Evolutionary conservation across 2,888 invertebrate species (phyloP), one percentile per base, ranked within the genome.

Genomic region (Omphaloscelis lunosa): DNA sequence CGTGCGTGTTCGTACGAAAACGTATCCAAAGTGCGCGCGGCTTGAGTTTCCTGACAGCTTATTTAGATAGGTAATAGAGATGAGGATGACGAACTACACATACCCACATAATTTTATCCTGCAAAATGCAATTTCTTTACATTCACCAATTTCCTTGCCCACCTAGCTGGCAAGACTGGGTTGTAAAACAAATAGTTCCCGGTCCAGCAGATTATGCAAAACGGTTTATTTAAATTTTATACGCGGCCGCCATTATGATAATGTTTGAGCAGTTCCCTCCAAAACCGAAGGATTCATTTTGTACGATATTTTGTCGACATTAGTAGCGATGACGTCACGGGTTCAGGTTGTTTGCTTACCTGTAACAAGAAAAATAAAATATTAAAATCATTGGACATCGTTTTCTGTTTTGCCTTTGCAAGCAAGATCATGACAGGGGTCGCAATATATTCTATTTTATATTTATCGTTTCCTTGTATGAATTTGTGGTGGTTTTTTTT

Each of bases 191-290:
- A 77, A 79, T 82, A 78, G 74, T 79, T 62, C 76, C 41, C 51
- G 12, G 72, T 79, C 82, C 84, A 82, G 70, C 34, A 86, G 89
- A 89, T 90, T 91, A 91, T 89, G 91, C 70, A 86, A 90, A 92
- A 81, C 77, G 86, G 83, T 85, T 89, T 89, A 90, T 91, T 90
- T 88, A 89, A 90, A 91, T 91, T 89, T 88, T 79, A 90, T 88
- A 89, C 85, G 83, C 83, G 75, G 72, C 84, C 79, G 66, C 53
- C 86, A 87, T 89, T 88, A 89, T 89, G 86, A 62, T 88, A 89
- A 91, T 89, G 58, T 80, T 80, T 80, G 48, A 77, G 78, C 77
- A 70, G 84, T 82, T 83, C 79, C 80, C 85, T 79, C 83, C 80
- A 86, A 80, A 84, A 87, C 81, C 78, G 76, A 80, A 75, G 72